Conservation (phyloP, 2,797 vertebrate genomes). For the Sebastes taczanowskii region DNA sequence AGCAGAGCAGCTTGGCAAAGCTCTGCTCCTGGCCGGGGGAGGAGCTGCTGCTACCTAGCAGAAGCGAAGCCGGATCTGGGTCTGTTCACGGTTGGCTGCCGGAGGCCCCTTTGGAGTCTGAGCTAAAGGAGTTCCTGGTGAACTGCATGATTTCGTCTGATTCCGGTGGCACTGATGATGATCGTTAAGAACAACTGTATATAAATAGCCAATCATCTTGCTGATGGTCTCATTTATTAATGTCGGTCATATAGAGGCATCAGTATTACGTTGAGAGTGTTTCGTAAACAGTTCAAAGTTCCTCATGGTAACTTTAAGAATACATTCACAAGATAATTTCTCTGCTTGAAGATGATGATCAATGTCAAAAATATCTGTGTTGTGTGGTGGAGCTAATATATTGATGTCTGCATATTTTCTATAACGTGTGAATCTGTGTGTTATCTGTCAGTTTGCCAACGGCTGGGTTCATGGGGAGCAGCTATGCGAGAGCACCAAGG, state of each 20-base stretch:
- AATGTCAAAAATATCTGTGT: constrained; percentile 17
- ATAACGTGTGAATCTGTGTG: constrained; percentile 15
- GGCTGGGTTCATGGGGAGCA: constrained; percentile 96
- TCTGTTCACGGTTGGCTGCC: no score
- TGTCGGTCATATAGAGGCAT: not conserved
- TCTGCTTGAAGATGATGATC: not conserved
- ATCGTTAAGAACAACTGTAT: not conserved
- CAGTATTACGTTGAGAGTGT: not conserved
- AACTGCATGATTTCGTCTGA: not conserved
- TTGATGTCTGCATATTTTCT: constrained; percentile 8
- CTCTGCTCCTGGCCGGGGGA: not conserved
- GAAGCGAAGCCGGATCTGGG: not conserved
- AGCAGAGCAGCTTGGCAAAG: not conserved
- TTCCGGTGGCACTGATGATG: not conserved
- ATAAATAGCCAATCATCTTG: not conserved
- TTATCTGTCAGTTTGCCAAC: constrained; percentile 86
- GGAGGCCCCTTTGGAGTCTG: no score
- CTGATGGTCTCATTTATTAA: not conserved
- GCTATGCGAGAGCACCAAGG: constrained; percentile 90
- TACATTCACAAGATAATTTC: not conserved
- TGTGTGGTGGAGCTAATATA: constrained; percentile 1
- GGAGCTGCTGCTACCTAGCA: no score
- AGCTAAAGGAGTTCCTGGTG: no score
- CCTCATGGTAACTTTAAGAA: not conserved
- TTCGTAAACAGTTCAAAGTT: not conserved